Conservation (phyloP, 2,888 invertebrate species). For the Pachliopta kotzebuea region DNA sequence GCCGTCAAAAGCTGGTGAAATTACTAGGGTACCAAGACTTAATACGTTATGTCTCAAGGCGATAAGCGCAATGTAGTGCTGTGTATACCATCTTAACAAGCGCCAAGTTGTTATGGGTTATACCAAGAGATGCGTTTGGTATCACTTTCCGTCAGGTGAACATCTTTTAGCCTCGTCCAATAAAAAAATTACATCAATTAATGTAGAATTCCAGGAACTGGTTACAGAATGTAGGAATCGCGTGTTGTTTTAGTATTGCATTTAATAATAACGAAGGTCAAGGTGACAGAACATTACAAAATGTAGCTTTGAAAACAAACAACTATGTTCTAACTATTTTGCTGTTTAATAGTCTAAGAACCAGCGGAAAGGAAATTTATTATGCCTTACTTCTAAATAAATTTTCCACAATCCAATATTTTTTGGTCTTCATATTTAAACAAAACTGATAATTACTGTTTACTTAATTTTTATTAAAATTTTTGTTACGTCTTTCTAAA, state of each 20-base stretch:
- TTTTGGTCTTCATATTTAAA: background rate
- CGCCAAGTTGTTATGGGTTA: too few species aligned
- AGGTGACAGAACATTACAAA: slow-evolving; percentile 19
- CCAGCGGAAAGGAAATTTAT: background rate
- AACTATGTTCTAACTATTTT: background rate
- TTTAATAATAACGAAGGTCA: slow-evolving; percentile 28
- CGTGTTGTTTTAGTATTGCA: slow-evolving; percentile 28
- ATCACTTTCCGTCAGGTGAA: too few species aligned
- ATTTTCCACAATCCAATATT: background rate
- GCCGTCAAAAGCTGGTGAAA: too few species aligned
- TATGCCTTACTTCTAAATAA: background rate
- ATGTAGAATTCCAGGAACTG: slow-evolving; percentile 14
- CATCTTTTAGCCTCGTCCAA: too few species aligned
- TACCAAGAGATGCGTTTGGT: too few species aligned
- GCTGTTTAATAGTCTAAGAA: background rate
- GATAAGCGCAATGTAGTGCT: too few species aligned
- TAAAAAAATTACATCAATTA: slow-evolving; percentile 15
- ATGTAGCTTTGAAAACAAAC: slow-evolving; percentile 20
- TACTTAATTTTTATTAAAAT: background rate
- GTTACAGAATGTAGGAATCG: slow-evolving; percentile 21
- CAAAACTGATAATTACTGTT: too few species aligned
- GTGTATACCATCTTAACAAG: too few species aligned
- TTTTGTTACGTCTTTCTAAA: background rate
- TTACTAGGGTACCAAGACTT: too few species aligned
- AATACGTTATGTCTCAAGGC: too few species aligned